These are phyloP conservation scores for Anhinga rufa DNA, from an alignment of 2,113 vertebrate genomes.

Conservation along the genomic window DNA sequence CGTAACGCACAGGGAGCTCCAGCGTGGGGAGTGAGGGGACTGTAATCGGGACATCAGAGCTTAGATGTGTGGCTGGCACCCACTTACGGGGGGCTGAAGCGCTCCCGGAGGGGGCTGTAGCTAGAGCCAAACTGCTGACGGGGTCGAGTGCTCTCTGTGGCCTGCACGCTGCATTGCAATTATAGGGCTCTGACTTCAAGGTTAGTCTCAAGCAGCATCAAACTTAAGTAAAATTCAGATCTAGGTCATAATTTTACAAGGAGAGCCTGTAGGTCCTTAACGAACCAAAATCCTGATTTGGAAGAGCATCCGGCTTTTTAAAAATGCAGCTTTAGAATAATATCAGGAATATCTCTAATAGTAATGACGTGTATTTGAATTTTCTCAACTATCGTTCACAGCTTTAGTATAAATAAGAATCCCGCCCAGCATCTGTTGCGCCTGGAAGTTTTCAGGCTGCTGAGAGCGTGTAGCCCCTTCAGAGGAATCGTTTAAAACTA, in stretches of 20 bases:
- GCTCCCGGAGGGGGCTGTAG: neutral
- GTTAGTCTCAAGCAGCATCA: neutral
- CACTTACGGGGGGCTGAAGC: neutral
- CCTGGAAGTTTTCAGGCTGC: neutral
- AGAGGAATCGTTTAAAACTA: neutral
- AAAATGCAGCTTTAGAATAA: neutral
- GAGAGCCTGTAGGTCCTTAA: neutral
- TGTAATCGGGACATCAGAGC: neutral
- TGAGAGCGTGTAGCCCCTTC: neutral
- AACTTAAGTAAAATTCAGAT: neutral
- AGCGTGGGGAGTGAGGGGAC: neutral
- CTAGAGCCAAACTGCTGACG: neutral
- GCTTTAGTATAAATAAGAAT: neutral
- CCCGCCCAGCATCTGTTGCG: neutral
- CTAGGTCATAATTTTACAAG: neutral
- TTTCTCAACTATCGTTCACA: neutral
- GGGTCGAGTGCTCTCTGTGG: neutral
- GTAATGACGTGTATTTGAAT: neutral
- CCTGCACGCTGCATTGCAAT: neutral
- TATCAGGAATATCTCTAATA: neutral
- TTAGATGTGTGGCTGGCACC: neutral
- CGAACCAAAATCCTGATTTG: neutral
- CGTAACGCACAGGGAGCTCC: neutral
- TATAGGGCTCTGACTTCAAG: neutral
- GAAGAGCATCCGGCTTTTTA: neutral